Evolutionary conservation across 1,140 invertebrate species (phyloP).

Genomic region (Pentalonia nigronervosa): DNA sequence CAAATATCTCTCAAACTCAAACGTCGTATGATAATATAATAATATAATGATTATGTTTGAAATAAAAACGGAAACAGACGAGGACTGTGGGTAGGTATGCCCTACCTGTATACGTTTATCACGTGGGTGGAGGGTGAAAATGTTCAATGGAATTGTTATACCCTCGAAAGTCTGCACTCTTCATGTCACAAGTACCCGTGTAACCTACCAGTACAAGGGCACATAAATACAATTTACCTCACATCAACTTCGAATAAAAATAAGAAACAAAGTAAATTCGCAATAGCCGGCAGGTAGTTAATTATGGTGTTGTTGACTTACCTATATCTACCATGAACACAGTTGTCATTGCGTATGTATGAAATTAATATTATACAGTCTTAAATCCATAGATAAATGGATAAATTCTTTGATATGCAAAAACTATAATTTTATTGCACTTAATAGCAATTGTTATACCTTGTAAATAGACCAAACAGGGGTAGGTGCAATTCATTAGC

Average conservation of each 20-base stretch:
- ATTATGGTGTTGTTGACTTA: not conserved
- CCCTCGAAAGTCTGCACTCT: not conserved
- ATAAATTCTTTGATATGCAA: not conserved
- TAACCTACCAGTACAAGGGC: not conserved
- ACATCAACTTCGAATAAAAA: not conserved
- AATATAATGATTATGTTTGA: not conserved
- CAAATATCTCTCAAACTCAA: not conserved
- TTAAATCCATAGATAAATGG: not conserved
- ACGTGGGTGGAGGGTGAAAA: not conserved
- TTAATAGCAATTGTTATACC: not conserved
- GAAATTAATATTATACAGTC: not conserved
- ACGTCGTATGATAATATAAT: not conserved
- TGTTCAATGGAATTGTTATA: not conserved
- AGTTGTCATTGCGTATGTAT: not conserved
- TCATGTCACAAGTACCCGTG: not conserved
- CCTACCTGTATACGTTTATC: not conserved
- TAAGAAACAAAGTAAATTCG: not conserved
- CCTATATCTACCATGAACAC: not conserved
- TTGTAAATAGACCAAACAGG: not conserved
- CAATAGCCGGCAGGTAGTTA: not conserved
- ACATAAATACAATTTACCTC: not conserved
- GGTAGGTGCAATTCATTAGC: not conserved
- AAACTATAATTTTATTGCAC: not conserved
- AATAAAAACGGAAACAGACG: not conserved
- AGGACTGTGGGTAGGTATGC: not conserved